Evolutionary conservation across 1,140 invertebrate species (phyloP), one percentile per base, ranked within the genome.

Genomic region (Bombus vancouverensis): DNA sequence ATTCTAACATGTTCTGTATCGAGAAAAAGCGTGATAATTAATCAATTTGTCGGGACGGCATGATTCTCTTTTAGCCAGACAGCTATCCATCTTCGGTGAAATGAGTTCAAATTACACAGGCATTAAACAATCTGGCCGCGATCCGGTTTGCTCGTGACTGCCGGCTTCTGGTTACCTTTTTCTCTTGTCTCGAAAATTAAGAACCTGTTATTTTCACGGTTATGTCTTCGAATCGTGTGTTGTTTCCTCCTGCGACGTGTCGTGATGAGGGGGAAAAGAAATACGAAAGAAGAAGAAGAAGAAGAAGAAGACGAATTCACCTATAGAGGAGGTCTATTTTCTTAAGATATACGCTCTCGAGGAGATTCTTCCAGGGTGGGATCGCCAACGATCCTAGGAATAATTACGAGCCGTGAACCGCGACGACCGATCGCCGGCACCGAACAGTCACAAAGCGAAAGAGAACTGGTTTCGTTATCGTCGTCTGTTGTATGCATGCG

Each of bases 391-490:
- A 5, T 65, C 22, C 42, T 59, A 79, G 25, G 66, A 65, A 73
- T 42, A 87, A 79, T 81, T 76, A 68, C 39, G 72, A 42, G 57
- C 44, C 62, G 42, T 66, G 74, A 59, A 70, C 57, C n/a, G 62
- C 73, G 78, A 74, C 70, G 76, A 37, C 59, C 80, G 82, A 70
- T 89, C 71, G 59, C 68, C 68, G 81, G 57, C 62, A 37, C 72
- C 22, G 81, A 53, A 81, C 82, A 76, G 59, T 34, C 70, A 62
- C 70, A 37, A 34, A 84, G 68, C 84, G 73, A 75, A 34, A 86
- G 75, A 83, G 78, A 91, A 91, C 90, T 88, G 81, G 89, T 91
- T 89, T 89, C 78, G 86, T 91, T 91, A 91, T 91, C 90, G 84
- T 42, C 37, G 71, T 39, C 62, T 47, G 77, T 83, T 88, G 79